Conservation (phyloP, 2,797 vertebrate genomes). For the Mormyrus proboscirostris region DNA sequence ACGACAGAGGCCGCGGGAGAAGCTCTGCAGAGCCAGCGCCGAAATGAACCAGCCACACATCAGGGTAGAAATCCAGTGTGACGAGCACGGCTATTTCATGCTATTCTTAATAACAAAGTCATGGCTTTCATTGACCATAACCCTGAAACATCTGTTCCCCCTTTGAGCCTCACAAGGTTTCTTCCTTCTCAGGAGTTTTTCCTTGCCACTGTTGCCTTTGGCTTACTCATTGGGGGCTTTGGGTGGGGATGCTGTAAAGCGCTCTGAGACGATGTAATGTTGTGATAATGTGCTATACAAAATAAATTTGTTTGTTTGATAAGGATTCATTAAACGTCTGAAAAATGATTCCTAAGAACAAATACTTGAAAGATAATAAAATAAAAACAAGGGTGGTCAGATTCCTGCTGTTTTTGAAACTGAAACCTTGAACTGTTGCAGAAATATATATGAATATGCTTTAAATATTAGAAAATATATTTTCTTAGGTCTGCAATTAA, state of each 20-base stretch:
- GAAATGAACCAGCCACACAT: background rate
- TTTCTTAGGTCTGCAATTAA: background rate
- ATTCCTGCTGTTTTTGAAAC: background rate
- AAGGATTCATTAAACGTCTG: background rate
- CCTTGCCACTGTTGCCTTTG: too few relatives aligned
- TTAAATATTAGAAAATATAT: slow-evolving; percentile 4
- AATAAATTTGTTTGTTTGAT: too few relatives aligned
- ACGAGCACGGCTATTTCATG: background rate
- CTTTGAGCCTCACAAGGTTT: too few relatives aligned
- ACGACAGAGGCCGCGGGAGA: background rate
- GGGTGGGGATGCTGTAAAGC: too few relatives aligned
- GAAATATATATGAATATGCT: background rate
- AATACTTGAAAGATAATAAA: background rate
- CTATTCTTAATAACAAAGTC: background rate
- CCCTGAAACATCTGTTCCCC: background rate
- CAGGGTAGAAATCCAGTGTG: background rate
- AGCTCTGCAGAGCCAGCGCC: background rate
- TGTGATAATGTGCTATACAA: too few relatives aligned
- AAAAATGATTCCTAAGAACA: background rate
- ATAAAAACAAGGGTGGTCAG: background rate
- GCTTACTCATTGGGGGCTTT: too few relatives aligned
- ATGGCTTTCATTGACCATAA: background rate
- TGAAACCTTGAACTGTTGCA: background rate
- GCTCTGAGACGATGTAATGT: too few relatives aligned
- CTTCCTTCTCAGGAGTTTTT: too few relatives aligned